A percentile compares a stretch with the other conserved stretches of the same genome.
Conservation (phyloP, 2,797 vertebrate genomes). For the Thamnophis elegans region DNA sequence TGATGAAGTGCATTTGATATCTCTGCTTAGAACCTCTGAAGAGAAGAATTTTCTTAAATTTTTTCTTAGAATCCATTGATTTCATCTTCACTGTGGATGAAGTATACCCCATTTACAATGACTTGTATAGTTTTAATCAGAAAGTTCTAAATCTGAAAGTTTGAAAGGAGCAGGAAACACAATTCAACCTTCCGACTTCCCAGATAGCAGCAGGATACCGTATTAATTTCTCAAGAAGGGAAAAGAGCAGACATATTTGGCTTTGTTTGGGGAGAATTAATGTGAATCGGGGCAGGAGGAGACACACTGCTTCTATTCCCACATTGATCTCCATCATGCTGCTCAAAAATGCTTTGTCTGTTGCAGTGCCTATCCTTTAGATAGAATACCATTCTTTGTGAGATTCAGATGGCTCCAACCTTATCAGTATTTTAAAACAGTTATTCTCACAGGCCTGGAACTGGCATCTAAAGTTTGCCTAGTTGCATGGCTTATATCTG, state of each 20-base stretch:
- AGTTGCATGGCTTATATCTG: not conserved
- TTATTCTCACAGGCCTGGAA: not conserved
- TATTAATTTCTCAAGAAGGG: not conserved
- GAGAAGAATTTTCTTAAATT: not conserved
- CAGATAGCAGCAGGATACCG: not conserved
- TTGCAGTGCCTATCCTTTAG: not conserved
- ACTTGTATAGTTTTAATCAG: not conserved
- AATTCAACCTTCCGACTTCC: not conserved
- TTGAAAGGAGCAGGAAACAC: not conserved
- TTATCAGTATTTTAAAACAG: not conserved
- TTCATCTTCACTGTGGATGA: not conserved
- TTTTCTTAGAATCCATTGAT: not conserved
- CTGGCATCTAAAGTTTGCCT: not conserved
- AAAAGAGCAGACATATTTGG: not conserved
- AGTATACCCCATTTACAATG: not conserved
- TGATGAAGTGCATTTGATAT: not conserved
- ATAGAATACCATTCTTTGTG: not conserved
- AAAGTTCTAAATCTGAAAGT: not conserved
- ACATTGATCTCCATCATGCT: not conserved
- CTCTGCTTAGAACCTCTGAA: not conserved
- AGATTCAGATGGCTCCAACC: not conserved
- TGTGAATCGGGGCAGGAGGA: not conserved
- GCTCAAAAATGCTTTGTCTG: not conserved
- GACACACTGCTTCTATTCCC: not conserved
- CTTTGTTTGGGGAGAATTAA: not conserved